A percentile compares a stretch with the other conserved stretches of the same genome.
Evolutionary conservation across 2,888 invertebrate genomes (phyloP).

Genomic region (Choreutis nemorana): DNA sequence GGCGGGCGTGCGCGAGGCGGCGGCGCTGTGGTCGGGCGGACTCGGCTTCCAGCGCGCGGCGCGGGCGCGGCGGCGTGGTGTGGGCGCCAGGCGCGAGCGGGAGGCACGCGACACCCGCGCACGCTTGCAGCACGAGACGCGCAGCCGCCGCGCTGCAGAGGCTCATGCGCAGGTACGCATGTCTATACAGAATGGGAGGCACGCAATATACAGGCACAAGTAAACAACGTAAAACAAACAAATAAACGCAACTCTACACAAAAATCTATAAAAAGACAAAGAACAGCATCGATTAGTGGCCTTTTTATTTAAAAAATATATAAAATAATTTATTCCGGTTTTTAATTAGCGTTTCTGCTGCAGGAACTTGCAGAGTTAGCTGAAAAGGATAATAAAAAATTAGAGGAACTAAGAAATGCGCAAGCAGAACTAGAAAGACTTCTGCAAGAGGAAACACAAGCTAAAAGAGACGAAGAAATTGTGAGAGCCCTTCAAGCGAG

Average conservation of each 20-base stretch:
- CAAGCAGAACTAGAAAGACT: conserved; percentile 74
- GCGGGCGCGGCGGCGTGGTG: conserved; percentile 54
- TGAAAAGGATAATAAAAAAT: conserved; percentile 74
- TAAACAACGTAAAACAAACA: background rate
- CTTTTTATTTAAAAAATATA: too few species aligned
- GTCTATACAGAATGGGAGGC: background rate
- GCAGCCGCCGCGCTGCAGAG: conserved; percentile 67
- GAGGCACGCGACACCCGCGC: conserved; percentile 69
- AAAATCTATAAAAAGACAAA: too few species aligned
- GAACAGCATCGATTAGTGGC: too few species aligned
- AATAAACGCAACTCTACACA: too few species aligned
- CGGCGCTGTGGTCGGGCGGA: conserved; percentile 72
- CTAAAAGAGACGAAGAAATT: conserved; percentile 85
- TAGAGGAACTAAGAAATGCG: conserved; percentile 77
- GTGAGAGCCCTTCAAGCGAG: conserved; percentile 74
- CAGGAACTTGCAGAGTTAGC: conserved; percentile 73
- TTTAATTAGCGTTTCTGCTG: conserved; percentile 8
- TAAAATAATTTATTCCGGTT: too few species aligned
- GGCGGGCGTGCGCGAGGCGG: conserved; percentile 75
- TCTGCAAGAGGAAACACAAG: conserved; percentile 83
- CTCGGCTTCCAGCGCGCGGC: conserved; percentile 75
- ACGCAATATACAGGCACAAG: background rate
- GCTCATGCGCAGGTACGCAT: conserved; percentile 57
- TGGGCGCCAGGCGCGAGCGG: conserved; percentile 62
- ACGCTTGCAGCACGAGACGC: conserved; percentile 71